A percentile compares a stretch with the other conserved stretches of the same genome.
Conservation (phyloP, 2,888 invertebrate species). For the Ennomos erosarius region DNA sequence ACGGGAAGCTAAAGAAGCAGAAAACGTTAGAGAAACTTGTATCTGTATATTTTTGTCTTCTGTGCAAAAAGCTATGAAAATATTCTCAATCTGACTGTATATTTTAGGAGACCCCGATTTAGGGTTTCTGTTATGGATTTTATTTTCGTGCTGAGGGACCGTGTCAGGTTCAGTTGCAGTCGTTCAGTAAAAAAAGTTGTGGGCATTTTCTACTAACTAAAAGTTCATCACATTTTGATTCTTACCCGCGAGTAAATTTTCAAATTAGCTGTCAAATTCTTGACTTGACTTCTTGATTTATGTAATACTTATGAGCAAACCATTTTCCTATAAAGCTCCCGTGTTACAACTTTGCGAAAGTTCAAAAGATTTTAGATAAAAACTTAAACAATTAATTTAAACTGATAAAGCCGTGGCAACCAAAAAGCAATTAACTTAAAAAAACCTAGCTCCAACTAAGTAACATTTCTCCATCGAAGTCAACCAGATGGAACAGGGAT, state of each 20-base stretch:
- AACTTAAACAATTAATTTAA: constrained; percentile 39
- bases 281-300: too few relatives aligned
- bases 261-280: constrained; percentile 5
- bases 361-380: constrained; percentile 26
- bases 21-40: too few relatives aligned
- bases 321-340: constrained; percentile 1
- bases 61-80: too few relatives aligned
- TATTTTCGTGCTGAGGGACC: too few relatives aligned
- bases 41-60: too few relatives aligned
- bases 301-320: neutral
- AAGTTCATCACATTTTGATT: constrained; percentile 5
- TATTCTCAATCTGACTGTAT: too few relatives aligned
- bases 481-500: constrained; percentile 10
- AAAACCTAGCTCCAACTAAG: constrained; percentile 27
- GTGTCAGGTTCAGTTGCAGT: too few relatives aligned
- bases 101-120: too few relatives aligned
- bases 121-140: too few relatives aligned
- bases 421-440: constrained; percentile 32
- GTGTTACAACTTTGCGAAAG: constrained; percentile 12
- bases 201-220: neutral
- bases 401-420: constrained; percentile 32
- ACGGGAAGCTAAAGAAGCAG: neutral
- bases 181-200: too few relatives aligned
- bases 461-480: constrained; percentile 9
- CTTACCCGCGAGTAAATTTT: neutral